These are phyloP conservation scores for Lepilemur septentrionalis DNA, from an alignment of 2,797 vertebrate genomes.

Conservation along the genomic window DNA sequence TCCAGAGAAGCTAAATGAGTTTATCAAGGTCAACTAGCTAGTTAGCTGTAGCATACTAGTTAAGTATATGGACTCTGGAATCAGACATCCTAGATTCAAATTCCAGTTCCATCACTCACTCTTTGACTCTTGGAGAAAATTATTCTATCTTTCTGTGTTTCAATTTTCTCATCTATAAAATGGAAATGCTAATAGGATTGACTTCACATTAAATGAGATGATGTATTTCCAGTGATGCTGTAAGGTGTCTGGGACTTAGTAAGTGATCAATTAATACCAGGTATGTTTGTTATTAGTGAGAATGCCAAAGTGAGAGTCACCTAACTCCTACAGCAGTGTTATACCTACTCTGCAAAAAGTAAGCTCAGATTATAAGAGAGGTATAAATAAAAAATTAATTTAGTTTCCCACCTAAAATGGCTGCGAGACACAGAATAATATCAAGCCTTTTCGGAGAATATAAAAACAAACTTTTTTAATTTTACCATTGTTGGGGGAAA, in stretches of 20 bases:
- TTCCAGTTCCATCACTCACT: neutral
- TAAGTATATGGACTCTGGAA: neutral
- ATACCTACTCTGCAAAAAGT: neutral
- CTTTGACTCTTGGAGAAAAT: neutral
- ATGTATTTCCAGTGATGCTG: neutral
- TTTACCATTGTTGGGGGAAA: neutral
- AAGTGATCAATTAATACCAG: neutral
- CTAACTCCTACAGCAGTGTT: neutral
- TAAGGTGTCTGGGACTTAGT: neutral
- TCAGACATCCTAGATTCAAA: neutral
- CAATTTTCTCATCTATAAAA: neutral
- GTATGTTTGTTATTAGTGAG: neutral
- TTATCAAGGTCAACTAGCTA: conserved; percentile 7
- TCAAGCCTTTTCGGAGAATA: neutral
- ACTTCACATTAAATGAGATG: neutral
- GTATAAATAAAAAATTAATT: neutral
- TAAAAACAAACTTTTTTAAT: neutral
- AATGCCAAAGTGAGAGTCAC: conserved; percentile 73
- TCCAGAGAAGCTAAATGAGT: neutral
- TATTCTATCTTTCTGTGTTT: neutral
- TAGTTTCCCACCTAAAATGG: neutral
- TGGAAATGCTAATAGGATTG: neutral
- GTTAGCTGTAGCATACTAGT: neutral
- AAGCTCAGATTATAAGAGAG: neutral
- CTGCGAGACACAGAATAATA: neutral